Evolutionary conservation across 2,888 invertebrate genomes (phyloP), one percentile per base, ranked within the genome.

Genomic region (Ectropis crepuscularia): DNA sequence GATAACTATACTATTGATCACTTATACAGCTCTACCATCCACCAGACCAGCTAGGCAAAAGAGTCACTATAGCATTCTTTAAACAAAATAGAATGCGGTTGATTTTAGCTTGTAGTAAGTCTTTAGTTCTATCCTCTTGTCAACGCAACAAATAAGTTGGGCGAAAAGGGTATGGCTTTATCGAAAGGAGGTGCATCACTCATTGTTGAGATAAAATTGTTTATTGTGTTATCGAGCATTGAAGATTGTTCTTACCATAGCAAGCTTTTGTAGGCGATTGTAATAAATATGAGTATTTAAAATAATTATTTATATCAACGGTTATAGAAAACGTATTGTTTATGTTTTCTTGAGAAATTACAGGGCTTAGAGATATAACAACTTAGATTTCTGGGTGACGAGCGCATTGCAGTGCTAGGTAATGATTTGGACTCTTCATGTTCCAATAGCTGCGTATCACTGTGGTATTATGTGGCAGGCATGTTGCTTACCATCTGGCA

Each of bases 161-260:
- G 37, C 38, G n/a, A 37, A 38, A 49, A 49, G 37, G 12, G 12
- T 6, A 50, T 50, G 6, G 47, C 12, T 39, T 11, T 16, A 50
- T 49, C 38, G 39, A 39, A 11, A 6, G 5, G 12, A 36, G 42
- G 16, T n/a, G 7, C 63, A 59, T 63, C 63, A 55, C 38, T 63
- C 63, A 53, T 63, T 50, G 59, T 63, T 57, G 7, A 48, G 63
- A 59, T 59, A 54, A 58, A 42, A 12, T 16, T 50, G 11, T 63
- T 53, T 61, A 51, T 43, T 63, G 57, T 9, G 28, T 51, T 41
- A 43, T 41, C 45, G 45, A 51, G 28, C 11, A 9, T 37, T 16
- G 2, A 11, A 48, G 39, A 48, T 46, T 49, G 38, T 49, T 28
- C 16, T 28, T 28, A 28, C 16, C 16, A 28, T 28, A 28, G 16